Evolutionary conservation across 2,797 vertebrate species (phyloP).

Genomic region (Centroberyx gerrardi): DNA sequence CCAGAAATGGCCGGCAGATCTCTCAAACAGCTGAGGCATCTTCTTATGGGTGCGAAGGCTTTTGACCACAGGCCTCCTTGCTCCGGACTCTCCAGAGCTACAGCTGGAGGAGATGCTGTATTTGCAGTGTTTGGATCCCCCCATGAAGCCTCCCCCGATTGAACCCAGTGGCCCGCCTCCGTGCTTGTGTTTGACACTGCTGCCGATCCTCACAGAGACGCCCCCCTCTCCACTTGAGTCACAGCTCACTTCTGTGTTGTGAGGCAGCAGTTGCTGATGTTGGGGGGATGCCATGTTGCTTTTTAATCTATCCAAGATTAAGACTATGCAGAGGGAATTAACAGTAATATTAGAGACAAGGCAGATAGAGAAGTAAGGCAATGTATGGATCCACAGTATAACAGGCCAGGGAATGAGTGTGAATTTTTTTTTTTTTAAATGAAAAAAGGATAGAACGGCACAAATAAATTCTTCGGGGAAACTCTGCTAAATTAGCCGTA

Average conservation of each 20-base stretch:
- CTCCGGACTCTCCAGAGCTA: slow-evolving; percentile 93
- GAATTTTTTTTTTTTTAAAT: slow-evolving; percentile 1
- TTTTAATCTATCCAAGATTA: slow-evolving; percentile 21
- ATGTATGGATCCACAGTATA: slow-evolving; percentile 26
- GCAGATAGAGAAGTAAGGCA: slow-evolving; percentile 53
- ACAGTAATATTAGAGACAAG: slow-evolving; percentile 16
- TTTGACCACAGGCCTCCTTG: slow-evolving; percentile 81
- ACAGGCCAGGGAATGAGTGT: slow-evolving; percentile 8
- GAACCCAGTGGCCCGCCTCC: slow-evolving; percentile 76
- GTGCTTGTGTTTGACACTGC: slow-evolving; percentile 83
- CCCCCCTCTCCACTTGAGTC: slow-evolving; percentile 91
- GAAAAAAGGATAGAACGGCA: slow-evolving; percentile 3
- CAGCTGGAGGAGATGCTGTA: slow-evolving; percentile 98
- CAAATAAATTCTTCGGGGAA: slow-evolving; percentile 26
- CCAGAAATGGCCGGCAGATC: slow-evolving; percentile 97
- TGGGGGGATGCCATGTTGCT: slow-evolving; percentile 92
- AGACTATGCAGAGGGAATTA: slow-evolving; percentile 15
- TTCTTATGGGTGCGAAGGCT: slow-evolving; percentile 85
- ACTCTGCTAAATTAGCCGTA: slow-evolving; percentile 43
- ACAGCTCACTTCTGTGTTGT: slow-evolving; percentile 95
- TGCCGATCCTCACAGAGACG: slow-evolving; percentile 91
- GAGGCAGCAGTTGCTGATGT: slow-evolving; percentile 92
- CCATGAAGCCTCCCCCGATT: slow-evolving; percentile 79
- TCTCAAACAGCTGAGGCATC: slow-evolving; percentile 96
- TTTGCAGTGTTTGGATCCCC: slow-evolving; percentile 91